These are phyloP conservation scores for Mallotus villosus DNA, from an alignment of 2,797 vertebrate species.

Conservation along the genomic window DNA sequence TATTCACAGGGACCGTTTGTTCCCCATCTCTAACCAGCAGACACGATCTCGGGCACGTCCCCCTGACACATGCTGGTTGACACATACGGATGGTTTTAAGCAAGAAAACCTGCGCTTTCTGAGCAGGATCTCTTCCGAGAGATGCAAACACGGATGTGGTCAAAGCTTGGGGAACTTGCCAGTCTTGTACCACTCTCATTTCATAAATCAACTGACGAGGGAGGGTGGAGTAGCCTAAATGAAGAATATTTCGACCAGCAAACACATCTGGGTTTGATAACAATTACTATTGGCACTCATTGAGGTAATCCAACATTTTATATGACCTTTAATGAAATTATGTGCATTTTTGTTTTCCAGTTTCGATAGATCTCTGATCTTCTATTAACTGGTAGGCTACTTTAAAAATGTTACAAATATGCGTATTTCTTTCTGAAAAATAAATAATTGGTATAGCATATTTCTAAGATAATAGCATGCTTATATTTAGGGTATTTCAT, in stretches of 20 bases:
- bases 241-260: constrained; percentile 1
- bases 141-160: constrained; percentile 17
- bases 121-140: not conserved
- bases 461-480: no score
- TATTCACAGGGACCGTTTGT: constrained; percentile 53
- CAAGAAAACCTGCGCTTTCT: constrained; percentile 15
- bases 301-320: constrained; percentile 9
- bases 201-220: constrained; percentile 21
- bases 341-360: no score
- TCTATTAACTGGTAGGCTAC: no score
- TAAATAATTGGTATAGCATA: no score
- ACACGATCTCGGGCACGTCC: constrained; percentile 23
- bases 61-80: not conserved
- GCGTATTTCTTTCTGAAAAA: no score
- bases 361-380: no score
- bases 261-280: constrained; percentile 11
- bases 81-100: no score
- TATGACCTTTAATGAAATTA: not conserved
- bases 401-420: no score
- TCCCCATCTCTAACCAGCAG: constrained; percentile 17
- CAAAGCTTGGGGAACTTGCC: constrained; percentile 6
- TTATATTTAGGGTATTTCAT: no score
- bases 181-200: constrained; percentile 16
- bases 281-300: constrained; percentile 1
- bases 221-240: not conserved